Evolutionary conservation across 2,797 vertebrate species (phyloP).

Genomic region (Xerus rutilus): DNA sequence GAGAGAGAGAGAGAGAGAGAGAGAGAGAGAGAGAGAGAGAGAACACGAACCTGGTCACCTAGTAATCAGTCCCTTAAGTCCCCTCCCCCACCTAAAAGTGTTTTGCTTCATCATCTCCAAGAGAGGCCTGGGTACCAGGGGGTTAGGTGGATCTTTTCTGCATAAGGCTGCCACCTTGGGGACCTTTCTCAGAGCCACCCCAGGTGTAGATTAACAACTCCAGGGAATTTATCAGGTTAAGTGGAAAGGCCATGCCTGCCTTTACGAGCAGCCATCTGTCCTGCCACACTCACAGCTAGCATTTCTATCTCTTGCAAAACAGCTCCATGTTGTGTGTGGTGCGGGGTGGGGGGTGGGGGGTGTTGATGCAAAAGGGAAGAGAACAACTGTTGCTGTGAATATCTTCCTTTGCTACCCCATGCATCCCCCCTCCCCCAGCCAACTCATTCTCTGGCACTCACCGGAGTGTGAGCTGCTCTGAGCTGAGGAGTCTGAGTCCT

Average conservation of each 20-base stretch:
- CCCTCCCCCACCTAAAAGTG: slow-evolving; percentile 82
- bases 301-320: slow-evolving; percentile 78
- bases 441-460: slow-evolving; percentile 88
- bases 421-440: neutral
- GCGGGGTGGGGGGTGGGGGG: neutral
- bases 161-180: slow-evolving; percentile 54
- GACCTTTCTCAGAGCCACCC: slow-evolving; percentile 59
- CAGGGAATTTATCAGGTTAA: slow-evolving; percentile 60
- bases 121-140: slow-evolving; percentile 74
- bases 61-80: slow-evolving; percentile 49
- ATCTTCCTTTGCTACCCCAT: slow-evolving; percentile 61
- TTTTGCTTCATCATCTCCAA: slow-evolving; percentile 83
- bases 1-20: slow-evolving; percentile 44
- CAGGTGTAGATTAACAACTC: slow-evolving; percentile 69
- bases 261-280: slow-evolving; percentile 55
- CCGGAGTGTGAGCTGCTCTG: slow-evolving; percentile 94
- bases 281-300: slow-evolving; percentile 57
- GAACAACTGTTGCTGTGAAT: slow-evolving; percentile 88
- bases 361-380: slow-evolving; percentile 56
- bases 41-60: neutral
- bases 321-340: slow-evolving; percentile 55
- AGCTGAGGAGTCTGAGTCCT: slow-evolving; percentile 93
- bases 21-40: slow-evolving; percentile 11
- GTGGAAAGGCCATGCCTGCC: slow-evolving; percentile 46
- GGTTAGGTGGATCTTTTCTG: slow-evolving; percentile 72